Percentiles rank a stretch among this genome's conserved stretches.
Evolutionary conservation across 2,113 vertebrate species (phyloP).

Genomic region (Sphaerodactylus townsendi): DNA sequence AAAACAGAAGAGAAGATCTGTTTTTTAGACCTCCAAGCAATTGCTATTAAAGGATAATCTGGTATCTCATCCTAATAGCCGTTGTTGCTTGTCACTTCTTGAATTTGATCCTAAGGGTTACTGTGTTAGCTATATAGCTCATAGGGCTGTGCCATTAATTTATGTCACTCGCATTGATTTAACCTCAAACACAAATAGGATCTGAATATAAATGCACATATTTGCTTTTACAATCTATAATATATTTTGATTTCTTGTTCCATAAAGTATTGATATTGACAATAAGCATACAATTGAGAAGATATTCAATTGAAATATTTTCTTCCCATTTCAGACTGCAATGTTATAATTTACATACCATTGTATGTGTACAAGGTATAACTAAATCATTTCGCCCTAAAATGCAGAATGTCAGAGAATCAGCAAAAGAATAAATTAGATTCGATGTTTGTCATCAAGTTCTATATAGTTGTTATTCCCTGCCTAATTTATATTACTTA

Average conservation of each 20-base stretch:
- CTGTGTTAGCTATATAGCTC: background rate
- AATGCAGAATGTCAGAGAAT: background rate
- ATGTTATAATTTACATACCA: background rate
- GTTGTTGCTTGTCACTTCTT: background rate
- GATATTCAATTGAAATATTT: background rate
- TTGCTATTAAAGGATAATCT: background rate
- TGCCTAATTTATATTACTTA: background rate
- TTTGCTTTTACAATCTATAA: slow-evolving; percentile 2
- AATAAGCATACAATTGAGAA: background rate
- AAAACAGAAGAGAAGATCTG: background rate
- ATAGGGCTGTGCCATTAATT: background rate
- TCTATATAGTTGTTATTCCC: fast-evolving
- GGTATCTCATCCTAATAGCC: background rate
- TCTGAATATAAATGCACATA: slow-evolving; percentile 8
- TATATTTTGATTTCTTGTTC: background rate
- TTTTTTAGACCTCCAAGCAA: background rate
- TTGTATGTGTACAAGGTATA: background rate
- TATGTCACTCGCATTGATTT: slow-evolving; percentile 16
- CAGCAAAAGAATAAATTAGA: fast-evolving
- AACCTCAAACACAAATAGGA: slow-evolving; percentile 14
- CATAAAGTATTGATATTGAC: background rate
- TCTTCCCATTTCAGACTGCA: background rate
- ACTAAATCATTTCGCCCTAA: background rate
- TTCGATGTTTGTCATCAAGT: fast-evolving
- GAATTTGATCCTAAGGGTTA: background rate